These are phyloP conservation scores for Pygocentrus nattereri DNA, from an alignment of 2,797 vertebrate genomes.

Conservation along the genomic window DNA sequence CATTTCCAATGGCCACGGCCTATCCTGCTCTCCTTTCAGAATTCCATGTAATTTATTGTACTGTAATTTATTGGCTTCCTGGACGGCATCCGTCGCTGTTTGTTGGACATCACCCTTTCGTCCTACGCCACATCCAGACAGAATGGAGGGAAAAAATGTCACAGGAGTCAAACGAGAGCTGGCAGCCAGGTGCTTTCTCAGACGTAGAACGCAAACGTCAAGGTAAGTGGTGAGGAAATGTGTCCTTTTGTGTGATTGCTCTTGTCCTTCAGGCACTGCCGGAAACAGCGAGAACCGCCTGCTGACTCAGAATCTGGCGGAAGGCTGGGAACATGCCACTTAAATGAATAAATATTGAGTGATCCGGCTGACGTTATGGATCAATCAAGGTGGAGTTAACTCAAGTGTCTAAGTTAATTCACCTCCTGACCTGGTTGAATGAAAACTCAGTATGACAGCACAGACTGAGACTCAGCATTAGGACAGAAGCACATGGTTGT, in stretches of 20 bases:
- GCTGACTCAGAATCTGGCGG: background rate
- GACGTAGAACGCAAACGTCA: conserved; percentile 13
- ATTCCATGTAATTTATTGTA: no score
- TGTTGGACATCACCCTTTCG: conserved; percentile 25
- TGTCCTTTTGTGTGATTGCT: conserved; percentile 19
- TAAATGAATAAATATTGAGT: conserved; percentile 28
- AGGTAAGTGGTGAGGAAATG: conserved; percentile 17
- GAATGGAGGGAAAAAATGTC: background rate
- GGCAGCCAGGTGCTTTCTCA: conserved; percentile 9
- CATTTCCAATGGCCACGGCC: background rate
- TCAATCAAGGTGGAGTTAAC: conserved; percentile 36
- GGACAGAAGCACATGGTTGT: background rate
- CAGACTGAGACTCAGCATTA: background rate
- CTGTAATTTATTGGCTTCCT: conserved; percentile 27
- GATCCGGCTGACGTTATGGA: conserved; percentile 28
- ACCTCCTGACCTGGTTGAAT: conserved; percentile 24
- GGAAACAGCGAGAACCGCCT: background rate
- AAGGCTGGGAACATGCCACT: background rate
- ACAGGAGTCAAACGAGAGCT: background rate
- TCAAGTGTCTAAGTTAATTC: conserved; percentile 31
- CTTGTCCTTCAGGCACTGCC: conserved; percentile 3
- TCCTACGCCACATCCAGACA: background rate
- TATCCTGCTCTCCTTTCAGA: background rate
- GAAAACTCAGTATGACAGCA: background rate
- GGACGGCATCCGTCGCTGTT: background rate